Base-by-base conservation (phyloP, 2,113 vertebrate genomes). In the Rynchops niger region DNA sequence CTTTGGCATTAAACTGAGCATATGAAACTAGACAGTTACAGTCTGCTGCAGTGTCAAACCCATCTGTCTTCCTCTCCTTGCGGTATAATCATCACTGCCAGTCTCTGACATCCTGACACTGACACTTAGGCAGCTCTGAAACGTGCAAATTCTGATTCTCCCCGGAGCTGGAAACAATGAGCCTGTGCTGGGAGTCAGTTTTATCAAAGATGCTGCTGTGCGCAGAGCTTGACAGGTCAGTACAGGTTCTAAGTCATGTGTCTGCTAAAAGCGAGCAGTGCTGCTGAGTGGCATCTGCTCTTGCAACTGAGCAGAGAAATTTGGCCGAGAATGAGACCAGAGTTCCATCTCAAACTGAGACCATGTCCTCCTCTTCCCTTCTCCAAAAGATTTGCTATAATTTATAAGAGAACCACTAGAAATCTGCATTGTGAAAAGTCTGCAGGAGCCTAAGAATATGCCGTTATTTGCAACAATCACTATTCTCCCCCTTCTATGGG, bases 171-270 rank as follows among this genome's bases (percentile, higher is more conserved):
- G 69, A 94, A 94, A 94, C 89, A 97, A 95, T 36, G 20, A 65
- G 69, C 62, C 40, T 43, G 79, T 67, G 76, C 69, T 82, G 88
- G 36, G 62, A 94, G 81, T 72, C 50, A 53, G 25, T 76, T 83
- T 56, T 84, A 82, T 79, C 84, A 71, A 90, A 80, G 23, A 12
- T 22, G 86, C 59, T 86, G 50, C 63, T 74, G 83, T 65, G 65
- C 52, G 23, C 71, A 81, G 82, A 76, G 63, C 77, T 92, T 96
- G 84, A 73, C 91, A 92, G 94, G 93, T 95, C 92, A 81, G 53
- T 65, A 50, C 73, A 69, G 85, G 80, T 88, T 93, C 66, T n/a
- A 87, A 93, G 38, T 61, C 94, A 70, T 5, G 2, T 47, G 95
- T 65, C 62, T 90, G 94, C 53, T 38, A 53, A 83, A 93, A 92